phyloP scores from a whole-genome alignment of 2,888 invertebrate species.

The Malacosoma neustria region DNA sequence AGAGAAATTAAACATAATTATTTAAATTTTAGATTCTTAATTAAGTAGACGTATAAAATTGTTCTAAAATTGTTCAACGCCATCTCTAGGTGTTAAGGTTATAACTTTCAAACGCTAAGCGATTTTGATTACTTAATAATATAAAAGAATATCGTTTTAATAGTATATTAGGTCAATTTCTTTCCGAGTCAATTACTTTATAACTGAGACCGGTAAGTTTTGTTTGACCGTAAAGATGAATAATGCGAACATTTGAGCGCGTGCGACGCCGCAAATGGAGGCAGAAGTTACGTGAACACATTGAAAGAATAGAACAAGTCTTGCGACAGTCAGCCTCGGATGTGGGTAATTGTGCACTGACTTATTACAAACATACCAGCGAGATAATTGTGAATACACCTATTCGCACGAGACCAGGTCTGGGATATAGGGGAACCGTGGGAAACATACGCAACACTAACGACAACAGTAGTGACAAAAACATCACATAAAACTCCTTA shows the following conservation, averaged over 20 bases:
- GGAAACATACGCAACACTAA: constrained; percentile 34
- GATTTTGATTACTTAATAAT: too few species aligned
- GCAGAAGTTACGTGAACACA: constrained; percentile 46
- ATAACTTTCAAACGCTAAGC: too few species aligned
- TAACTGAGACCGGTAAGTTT: neutral
- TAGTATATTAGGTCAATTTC: neutral
- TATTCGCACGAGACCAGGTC: constrained; percentile 46
- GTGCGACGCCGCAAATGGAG: constrained; percentile 20
- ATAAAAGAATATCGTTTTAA: too few species aligned
- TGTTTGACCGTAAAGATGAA: neutral
- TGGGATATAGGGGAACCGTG: constrained; percentile 37
- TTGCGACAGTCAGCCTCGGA: constrained; percentile 59
- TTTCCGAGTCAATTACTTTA: neutral
- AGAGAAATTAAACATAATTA: too few species aligned
- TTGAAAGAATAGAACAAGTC: constrained; percentile 51
- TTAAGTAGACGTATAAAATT: too few species aligned
- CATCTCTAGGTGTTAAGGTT: too few species aligned
- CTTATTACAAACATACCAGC: constrained; percentile 25
- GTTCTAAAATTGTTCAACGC: too few species aligned
- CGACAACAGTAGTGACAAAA: constrained; percentile 19
- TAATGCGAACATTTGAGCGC: constrained; percentile 22
- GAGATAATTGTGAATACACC: constrained; percentile 37
- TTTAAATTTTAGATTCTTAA: too few species aligned
- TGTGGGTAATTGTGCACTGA: constrained; percentile 43
- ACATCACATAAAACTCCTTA: constrained; percentile 15